These are phyloP conservation scores for Pandemis corylana DNA, from an alignment of 2,888 invertebrate species.

Conservation along the genomic window DNA sequence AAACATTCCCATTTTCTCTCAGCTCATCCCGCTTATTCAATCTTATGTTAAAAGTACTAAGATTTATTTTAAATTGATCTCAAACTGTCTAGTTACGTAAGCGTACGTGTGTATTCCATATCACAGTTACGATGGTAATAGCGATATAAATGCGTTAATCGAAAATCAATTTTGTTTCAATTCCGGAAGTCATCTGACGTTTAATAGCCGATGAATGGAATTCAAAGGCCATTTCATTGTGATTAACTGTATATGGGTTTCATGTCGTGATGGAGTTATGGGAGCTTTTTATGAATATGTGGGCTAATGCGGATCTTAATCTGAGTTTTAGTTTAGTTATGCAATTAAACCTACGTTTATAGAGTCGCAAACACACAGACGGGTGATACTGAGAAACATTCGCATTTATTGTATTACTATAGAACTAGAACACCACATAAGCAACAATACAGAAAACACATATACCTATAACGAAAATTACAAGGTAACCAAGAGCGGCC, in stretches of 20 bases:
- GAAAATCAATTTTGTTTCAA: conserved; percentile 41
- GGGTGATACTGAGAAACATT: too few species aligned
- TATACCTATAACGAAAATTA: too few species aligned
- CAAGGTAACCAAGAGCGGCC: too few species aligned
- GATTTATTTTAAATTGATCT: background rate
- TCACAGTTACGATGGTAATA: conserved; percentile 35
- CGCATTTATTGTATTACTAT: too few species aligned
- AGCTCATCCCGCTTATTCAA: background rate
- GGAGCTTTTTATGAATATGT: conserved; percentile 16
- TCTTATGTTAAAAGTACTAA: background rate
- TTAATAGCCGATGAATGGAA: conserved; percentile 34
- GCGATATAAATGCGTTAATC: conserved; percentile 40
- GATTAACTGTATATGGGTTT: conserved; percentile 23
- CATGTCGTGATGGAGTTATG: background rate
- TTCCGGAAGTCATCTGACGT: conserved; percentile 38
- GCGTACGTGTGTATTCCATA: conserved; percentile 38
- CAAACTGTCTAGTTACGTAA: conserved; percentile 23
- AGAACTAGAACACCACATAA: too few species aligned
- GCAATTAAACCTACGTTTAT: too few species aligned
- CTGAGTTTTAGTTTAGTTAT: background rate
- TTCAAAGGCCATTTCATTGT: conserved; percentile 34
- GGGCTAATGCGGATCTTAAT: background rate
- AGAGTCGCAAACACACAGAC: too few species aligned
- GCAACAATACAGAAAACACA: too few species aligned
- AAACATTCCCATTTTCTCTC: conserved; percentile 9